phyloP scores from a whole-genome alignment of 2,797 vertebrate species.

The Girardinus metallicus region DNA sequence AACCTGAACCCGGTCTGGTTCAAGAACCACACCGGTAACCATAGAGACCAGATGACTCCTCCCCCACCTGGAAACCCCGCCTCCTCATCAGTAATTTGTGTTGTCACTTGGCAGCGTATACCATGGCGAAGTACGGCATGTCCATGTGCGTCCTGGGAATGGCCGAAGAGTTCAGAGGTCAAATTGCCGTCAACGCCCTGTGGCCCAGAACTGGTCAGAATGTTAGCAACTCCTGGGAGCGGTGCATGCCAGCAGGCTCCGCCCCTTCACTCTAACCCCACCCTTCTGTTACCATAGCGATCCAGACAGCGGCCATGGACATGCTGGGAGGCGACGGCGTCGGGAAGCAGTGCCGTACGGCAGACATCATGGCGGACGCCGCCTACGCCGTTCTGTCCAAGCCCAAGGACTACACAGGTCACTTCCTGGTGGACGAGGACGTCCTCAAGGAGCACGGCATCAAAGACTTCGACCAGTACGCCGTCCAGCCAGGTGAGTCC shows the following conservation, averaged over 20 bases:
- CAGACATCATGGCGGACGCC: slow-evolving; percentile 93
- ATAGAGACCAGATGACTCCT: background rate
- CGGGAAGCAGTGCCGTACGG: slow-evolving; percentile 89
- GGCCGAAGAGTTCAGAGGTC: slow-evolving; percentile 95
- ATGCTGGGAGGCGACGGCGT: slow-evolving; percentile 90
- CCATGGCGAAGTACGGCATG: slow-evolving; percentile 98
- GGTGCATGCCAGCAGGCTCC: slow-evolving; percentile 10
- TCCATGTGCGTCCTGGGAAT: slow-evolving; percentile 98
- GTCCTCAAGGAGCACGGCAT: slow-evolving; percentile 88
- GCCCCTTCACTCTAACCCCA: background rate
- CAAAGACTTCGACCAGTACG: slow-evolving; percentile 88
- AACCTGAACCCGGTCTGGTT: slow-evolving; percentile 97
- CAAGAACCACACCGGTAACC: slow-evolving; percentile 95
- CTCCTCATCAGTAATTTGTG: background rate
- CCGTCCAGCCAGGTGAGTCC: slow-evolving; percentile 86
- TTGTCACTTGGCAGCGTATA: slow-evolving; percentile 84
- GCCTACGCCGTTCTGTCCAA: slow-evolving; percentile 90
- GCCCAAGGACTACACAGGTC: slow-evolving; percentile 88
- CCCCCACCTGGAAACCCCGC: background rate
- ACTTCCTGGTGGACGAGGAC: slow-evolving; percentile 92
- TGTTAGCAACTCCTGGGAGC: no score
- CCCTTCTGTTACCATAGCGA: slow-evolving; percentile 58
- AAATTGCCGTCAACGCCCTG: slow-evolving; percentile 93
- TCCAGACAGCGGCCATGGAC: slow-evolving; percentile 91
- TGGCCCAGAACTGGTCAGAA: slow-evolving; percentile 93